Evolutionary conservation across 2,113 vertebrate genomes (phyloP), one percentile per base, ranked within the genome.

Genomic region (Dicaeum eximium): DNA sequence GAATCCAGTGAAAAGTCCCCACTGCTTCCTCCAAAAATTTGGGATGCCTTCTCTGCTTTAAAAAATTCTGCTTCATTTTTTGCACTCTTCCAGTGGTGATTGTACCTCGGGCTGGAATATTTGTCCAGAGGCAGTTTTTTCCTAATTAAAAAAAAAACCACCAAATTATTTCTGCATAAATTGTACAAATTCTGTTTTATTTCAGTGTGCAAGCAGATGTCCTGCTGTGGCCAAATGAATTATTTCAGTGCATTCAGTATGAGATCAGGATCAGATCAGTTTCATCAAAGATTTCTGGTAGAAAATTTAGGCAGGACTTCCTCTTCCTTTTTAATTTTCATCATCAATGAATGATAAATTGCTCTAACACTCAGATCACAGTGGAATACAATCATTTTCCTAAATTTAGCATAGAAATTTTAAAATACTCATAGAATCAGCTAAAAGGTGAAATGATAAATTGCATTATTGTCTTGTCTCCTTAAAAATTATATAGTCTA

Each of bases 71-170:
- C 88, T 80, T 20, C 90, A 6, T 85, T 90, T 77, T 91, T 89
- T 38, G 93, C 97, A 15, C 75, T 97, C 93, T 96, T 99, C 98
- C 98, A 98, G 15, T 98, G 92, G 15, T 98, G 98, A 61, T 99
- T 97, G 45, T 98, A 98, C 23, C 97, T 97, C 19, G 98, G 96
- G 73, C 92, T 96, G 56, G 97, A 98, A 31, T 98, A 98, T 73
- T 92, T 94, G 65, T 98, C 98, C 45, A 92, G 72, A 47, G 51
- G 15, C 33, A 65, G 86, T 4, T 80, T 71, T 24, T 67, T 84
- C 69, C 97, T 98, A 58, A 53, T 80, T 75, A 83, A 80, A 77
- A 58, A 96, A 57, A 42, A 10, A 54, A 90, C 64, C 70, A 70
- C 19, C 8, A 13, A 74, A 74, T 89, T 33, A 73, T 72, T 75